A percentile compares a stretch with the other conserved stretches of the same genome.
Evolutionary conservation across 2,797 vertebrate genomes (phyloP).

Genomic region (Gobio occitaniae): DNA sequence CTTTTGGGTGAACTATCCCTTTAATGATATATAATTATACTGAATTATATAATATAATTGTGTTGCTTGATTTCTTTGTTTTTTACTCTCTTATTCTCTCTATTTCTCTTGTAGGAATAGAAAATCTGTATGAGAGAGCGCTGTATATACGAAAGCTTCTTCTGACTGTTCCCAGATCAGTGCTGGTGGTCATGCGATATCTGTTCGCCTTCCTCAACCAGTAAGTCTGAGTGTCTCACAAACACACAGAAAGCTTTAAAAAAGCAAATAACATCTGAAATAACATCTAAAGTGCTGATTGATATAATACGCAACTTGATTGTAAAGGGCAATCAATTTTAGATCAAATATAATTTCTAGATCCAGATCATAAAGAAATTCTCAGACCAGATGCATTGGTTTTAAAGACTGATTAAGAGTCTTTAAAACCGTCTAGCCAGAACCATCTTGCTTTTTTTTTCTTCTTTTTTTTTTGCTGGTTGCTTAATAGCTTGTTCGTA

Average conservation of each 20-base stretch:
- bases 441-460: background rate
- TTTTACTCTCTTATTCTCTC: background rate
- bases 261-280: background rate
- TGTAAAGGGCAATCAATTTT: background rate
- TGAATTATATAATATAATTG: background rate
- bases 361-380: background rate
- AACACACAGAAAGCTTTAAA: background rate
- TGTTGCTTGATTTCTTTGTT: background rate
- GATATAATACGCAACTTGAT: background rate
- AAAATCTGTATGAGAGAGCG: conserved; percentile 95
- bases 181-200: conserved; percentile 96
- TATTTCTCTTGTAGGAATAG: conserved; percentile 84
- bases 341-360: background rate
- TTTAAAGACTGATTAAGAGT: background rate
- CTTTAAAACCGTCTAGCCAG: background rate
- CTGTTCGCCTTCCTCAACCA: conserved; percentile 98
- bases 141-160: conserved; percentile 95
- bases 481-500: background rate
- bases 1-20: no score
- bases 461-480: background rate
- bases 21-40: background rate
- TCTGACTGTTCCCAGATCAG: conserved; percentile 91
- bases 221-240: conserved; percentile 80
- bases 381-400: no score
- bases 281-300: no score